Conservation (phyloP, 2,888 invertebrate genomes). For the Sylvicola fuscatus region DNA sequence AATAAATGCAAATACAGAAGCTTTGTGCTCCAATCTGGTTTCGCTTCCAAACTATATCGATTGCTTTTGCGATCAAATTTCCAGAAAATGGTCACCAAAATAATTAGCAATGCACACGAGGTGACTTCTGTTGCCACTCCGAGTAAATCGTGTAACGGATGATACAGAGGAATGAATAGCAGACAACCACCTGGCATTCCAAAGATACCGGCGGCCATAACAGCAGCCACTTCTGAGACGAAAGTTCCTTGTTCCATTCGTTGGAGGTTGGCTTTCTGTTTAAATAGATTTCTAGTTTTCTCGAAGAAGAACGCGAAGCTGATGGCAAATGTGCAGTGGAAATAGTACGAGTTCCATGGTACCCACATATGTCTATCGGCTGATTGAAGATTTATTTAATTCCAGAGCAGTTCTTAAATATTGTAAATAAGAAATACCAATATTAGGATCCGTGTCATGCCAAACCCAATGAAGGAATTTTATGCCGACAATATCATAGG, state of each 20-base stretch:
- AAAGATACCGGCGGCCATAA: slow-evolving; percentile 35
- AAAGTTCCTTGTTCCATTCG: slow-evolving; percentile 30
- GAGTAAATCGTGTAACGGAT: slow-evolving; percentile 48
- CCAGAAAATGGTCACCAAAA: slow-evolving; percentile 37
- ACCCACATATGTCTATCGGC: slow-evolving; percentile 61
- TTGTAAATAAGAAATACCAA: slow-evolving; percentile 28
- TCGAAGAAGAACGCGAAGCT: slow-evolving; percentile 50
- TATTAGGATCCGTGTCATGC: slow-evolving; percentile 56
- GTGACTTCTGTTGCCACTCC: slow-evolving; percentile 52
- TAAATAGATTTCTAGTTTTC: slow-evolving; percentile 31
- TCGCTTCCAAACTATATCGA: slow-evolving; percentile 2
- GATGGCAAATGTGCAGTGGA: slow-evolving; percentile 54
- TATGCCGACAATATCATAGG: slow-evolving; percentile 58
- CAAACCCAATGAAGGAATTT: slow-evolving; percentile 69
- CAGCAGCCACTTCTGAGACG: slow-evolving; percentile 27
- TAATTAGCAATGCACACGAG: slow-evolving; percentile 37
- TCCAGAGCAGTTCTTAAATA: no score
- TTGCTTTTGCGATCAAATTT: slow-evolving; percentile 10
- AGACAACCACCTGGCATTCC: slow-evolving; percentile 55
- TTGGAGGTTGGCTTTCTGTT: slow-evolving; percentile 25
- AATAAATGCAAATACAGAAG: slow-evolving; percentile 29
- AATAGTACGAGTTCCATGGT: slow-evolving; percentile 68
- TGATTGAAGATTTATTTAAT: no score
- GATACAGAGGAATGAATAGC: slow-evolving; percentile 52
- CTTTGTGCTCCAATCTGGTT: slow-evolving; percentile 5